Conservation (phyloP, 2,113 vertebrate genomes). For the Pseudorectes ferrugineus region DNA sequence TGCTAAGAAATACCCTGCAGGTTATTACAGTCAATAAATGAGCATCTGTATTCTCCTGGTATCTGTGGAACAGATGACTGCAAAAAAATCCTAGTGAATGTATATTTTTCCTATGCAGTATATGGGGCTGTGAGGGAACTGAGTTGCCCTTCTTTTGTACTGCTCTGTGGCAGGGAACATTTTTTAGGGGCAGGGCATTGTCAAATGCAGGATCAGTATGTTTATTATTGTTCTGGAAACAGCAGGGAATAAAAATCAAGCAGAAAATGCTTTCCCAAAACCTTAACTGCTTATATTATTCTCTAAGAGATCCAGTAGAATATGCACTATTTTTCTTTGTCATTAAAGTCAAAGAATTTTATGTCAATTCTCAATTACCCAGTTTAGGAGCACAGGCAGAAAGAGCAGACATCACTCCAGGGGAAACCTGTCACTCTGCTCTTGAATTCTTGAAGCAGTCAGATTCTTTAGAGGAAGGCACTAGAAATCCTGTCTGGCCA, state of each 20-base stretch:
- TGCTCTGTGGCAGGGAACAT: fast-evolving
- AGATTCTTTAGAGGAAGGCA: background rate
- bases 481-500: background rate
- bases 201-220: background rate
- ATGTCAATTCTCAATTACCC: constrained; percentile 5
- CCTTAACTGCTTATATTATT: background rate
- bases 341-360: background rate
- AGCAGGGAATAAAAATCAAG: background rate
- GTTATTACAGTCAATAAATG: background rate
- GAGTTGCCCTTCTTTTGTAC: background rate
- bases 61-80: background rate
- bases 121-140: fast-evolving
- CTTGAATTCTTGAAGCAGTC: background rate
- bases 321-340: background rate
- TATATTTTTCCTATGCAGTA: background rate
- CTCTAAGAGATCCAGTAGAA: background rate
- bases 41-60: background rate
- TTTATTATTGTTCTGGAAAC: background rate
- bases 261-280: background rate
- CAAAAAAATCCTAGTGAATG: background rate
- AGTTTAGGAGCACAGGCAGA: background rate
- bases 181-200: background rate
- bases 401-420: constrained; percentile 46
- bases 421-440: constrained; percentile 33
- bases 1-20: background rate